Evolutionary conservation across 2,888 invertebrate species (phyloP).

Genomic region (Agrotis puta): DNA sequence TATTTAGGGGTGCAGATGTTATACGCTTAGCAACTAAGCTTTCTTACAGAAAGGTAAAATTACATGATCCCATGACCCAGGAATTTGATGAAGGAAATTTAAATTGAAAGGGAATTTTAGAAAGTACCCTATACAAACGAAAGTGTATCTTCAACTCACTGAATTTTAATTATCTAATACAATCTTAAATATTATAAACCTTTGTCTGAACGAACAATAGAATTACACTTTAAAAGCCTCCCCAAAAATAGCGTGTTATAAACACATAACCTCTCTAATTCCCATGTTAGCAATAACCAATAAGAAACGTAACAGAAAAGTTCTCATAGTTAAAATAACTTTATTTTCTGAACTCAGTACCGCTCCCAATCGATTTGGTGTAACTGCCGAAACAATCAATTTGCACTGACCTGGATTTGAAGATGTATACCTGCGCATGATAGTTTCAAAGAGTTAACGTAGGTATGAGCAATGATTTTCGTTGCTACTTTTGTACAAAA

Average conservation of each 20-base stretch:
- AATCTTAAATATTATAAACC: no score
- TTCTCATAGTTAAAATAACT: conserved; percentile 53
- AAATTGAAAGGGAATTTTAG: no score
- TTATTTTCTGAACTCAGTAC: conserved; percentile 26
- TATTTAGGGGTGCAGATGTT: neutral
- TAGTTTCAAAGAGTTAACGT: neutral
- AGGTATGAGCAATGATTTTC: neutral
- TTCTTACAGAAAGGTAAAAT: no score
- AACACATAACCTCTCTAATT: conserved; percentile 25
- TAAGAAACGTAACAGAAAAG: conserved; percentile 42
- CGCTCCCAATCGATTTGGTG: conserved; percentile 38
- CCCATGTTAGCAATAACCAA: conserved; percentile 35
- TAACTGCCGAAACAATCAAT: conserved; percentile 61
- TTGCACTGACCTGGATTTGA: conserved; percentile 47
- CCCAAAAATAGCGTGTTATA: conserved; percentile 28
- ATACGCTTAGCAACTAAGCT: neutral
- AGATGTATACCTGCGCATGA: neutral
- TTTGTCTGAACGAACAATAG: neutral
- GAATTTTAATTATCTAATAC: neutral
- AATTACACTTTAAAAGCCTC: conserved; percentile 5
- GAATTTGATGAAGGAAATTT: no score
- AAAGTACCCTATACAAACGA: no score
- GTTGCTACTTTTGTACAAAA: conserved; percentile 9
- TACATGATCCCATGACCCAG: no score
- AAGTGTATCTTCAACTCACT: no score